phyloP scores from a whole-genome alignment of 1,140 invertebrate genomes.

The Cotesia typhae region DNA sequence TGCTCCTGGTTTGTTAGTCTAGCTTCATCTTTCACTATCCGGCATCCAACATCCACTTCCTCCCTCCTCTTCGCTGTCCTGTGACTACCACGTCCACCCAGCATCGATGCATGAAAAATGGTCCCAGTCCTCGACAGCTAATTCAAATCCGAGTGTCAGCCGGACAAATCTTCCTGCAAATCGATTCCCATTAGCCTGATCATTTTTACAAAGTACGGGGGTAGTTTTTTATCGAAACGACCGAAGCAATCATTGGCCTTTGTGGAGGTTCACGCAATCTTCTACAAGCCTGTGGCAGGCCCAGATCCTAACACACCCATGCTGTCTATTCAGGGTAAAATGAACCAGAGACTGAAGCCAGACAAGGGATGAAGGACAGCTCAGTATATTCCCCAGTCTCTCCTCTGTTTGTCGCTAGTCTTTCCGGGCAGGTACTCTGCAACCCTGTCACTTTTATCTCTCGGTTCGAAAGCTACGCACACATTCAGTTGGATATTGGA shows the following conservation, averaged over 20 bases:
- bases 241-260: conserved; percentile 5
- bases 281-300: conserved; percentile 4
- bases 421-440: conserved; percentile 31
- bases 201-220: background rate
- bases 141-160: too few species aligned
- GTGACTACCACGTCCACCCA: too few species aligned
- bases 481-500: conserved; percentile 1
- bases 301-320: background rate
- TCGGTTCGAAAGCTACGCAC: conserved; percentile 12
- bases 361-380: conserved; percentile 46
- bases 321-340: conserved; percentile 9
- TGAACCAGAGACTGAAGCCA: conserved; percentile 18
- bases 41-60: conserved; percentile 20
- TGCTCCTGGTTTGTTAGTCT: conserved; percentile 33
- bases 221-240: background rate
- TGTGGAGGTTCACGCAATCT: conserved; percentile 3
- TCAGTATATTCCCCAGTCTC: background rate
- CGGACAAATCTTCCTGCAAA: background rate
- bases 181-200: background rate
- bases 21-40: background rate
- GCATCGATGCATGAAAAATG: too few species aligned
- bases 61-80: background rate
- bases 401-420: conserved; percentile 40
- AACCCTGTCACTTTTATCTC: conserved; percentile 42
- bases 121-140: too few species aligned